Base-by-base conservation (phyloP, 2,113 vertebrate genomes). In the Gavialis gangeticus region DNA sequence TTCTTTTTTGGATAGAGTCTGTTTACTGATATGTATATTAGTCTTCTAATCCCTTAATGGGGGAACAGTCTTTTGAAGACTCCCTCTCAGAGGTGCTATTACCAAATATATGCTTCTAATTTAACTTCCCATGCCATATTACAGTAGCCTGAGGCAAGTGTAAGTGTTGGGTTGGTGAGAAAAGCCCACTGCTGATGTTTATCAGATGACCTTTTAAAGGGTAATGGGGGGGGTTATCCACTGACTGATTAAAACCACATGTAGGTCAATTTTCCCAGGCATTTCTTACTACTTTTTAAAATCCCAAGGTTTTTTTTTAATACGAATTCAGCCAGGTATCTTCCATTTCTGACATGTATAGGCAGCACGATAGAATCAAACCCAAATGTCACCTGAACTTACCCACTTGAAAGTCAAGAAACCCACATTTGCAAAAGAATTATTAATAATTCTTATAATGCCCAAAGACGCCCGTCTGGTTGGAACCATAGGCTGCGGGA, bases 121-220 rank as follows among this genome's bases (percentile, higher is more conserved):
- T 98, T 98, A 98, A 95, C 94, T 98, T 98, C 97, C 92, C 91
- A 96, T 98, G 97, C 95, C 75, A 2, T 94, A 97, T 97, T 97
- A 86, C 79, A 97, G 84, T 91, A 92, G 96, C 93, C 90, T 95
- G 91, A 77, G 93, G 92, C 95, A 93, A 95, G 92, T 79, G 85
- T 82, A 98, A 95, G 98, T 98, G 97, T 97, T 97, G 96, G 97
- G 96, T 98, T 98, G 98, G 97, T 99, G 98, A 98, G 98, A 99
- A 98, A 98, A 98, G 93, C 96, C 95, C 96, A 93, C 21, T 95
- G 91, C 91, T 98, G 98, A 98, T 98, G 98, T 98, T 98, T 99
- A 98, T 99, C 98, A 98, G 98, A 98, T 99, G 98, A 99, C 98
- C 98, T 98, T 98, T 98, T 97, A 97, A 98, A 97, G 98, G 97